These are phyloP conservation scores for Pediacus dermestoides DNA, from an alignment of 2,888 invertebrate species.

Conservation along the genomic window DNA sequence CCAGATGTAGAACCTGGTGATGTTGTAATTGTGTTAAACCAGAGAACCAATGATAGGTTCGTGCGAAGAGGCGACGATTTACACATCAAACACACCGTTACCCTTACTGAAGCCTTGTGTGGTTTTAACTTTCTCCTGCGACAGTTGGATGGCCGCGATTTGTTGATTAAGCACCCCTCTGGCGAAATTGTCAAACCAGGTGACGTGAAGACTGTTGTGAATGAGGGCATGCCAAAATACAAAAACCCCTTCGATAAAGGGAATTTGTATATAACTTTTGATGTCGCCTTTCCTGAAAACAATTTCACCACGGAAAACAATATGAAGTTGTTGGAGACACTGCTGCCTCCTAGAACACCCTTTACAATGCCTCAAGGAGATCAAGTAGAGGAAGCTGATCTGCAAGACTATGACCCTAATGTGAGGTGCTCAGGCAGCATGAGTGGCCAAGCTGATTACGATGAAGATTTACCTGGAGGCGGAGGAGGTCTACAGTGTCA, in stretches of 20 bases:
- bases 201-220: conserved; percentile 70
- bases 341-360: conserved; percentile 70
- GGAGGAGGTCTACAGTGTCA: conserved; percentile 68
- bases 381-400: conserved; percentile 80
- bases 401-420: conserved; percentile 70
- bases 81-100: conserved; percentile 69
- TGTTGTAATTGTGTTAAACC: conserved; percentile 81
- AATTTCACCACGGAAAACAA: conserved; percentile 70
- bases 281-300: conserved; percentile 78
- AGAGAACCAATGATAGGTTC: conserved; percentile 76
- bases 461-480: conserved; percentile 57
- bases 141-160: conserved; percentile 83
- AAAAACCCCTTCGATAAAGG: conserved; percentile 85
- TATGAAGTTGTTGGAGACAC: conserved; percentile 65
- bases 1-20: conserved; percentile 85
- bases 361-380: conserved; percentile 73
- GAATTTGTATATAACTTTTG: conserved; percentile 81
- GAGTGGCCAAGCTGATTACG: conserved; percentile 69
- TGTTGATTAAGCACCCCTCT: conserved; percentile 72
- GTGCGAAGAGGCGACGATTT: conserved; percentile 73
- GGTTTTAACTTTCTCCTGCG: conserved; percentile 81
- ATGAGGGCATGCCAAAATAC: conserved; percentile 88
- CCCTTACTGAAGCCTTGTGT: conserved; percentile 85
- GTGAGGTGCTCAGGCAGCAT: no score
- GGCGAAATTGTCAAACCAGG: conserved; percentile 84